Evolutionary conservation across 2,888 invertebrate genomes (phyloP).

Genomic region (Troilus luridus): DNA sequence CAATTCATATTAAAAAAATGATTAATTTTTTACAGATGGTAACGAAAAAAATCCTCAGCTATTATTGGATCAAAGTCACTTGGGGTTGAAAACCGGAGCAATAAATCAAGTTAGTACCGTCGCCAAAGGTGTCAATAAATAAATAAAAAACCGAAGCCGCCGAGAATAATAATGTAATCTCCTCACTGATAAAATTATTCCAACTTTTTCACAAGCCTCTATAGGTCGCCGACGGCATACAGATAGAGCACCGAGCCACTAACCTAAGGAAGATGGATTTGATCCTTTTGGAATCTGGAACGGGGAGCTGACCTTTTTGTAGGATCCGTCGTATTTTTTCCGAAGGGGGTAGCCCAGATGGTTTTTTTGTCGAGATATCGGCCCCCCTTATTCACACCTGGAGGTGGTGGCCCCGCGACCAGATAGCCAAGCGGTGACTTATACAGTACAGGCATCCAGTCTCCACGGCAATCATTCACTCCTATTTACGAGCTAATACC

Average conservation of each 20-base stretch:
- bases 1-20: no score
- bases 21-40: no score
- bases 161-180: not conserved
- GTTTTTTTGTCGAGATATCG: constrained; percentile 24
- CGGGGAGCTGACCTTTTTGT: constrained; percentile 19
- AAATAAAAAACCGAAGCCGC: not conserved
- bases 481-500: constrained; percentile 42
- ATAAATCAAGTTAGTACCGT: not conserved
- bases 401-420: not conserved
- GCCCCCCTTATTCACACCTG: constrained; percentile 10
- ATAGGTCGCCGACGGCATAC: not conserved
- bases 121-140: constrained; percentile 17
- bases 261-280: constrained; percentile 31
- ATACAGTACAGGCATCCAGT: not conserved
- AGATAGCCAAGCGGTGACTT: not conserved
- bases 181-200: not conserved
- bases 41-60: not conserved
- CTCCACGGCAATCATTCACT: not conserved
- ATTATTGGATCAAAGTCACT: constrained; percentile 12
- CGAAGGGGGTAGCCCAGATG: not conserved
- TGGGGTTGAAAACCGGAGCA: not conserved
- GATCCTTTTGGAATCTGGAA: constrained; percentile 37
- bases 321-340: not conserved
- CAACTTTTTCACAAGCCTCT: not conserved
- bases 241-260: constrained; percentile 13